phyloP scores from a whole-genome alignment of 1,140 invertebrate genomes.

The Spodoptera litura region DNA sequence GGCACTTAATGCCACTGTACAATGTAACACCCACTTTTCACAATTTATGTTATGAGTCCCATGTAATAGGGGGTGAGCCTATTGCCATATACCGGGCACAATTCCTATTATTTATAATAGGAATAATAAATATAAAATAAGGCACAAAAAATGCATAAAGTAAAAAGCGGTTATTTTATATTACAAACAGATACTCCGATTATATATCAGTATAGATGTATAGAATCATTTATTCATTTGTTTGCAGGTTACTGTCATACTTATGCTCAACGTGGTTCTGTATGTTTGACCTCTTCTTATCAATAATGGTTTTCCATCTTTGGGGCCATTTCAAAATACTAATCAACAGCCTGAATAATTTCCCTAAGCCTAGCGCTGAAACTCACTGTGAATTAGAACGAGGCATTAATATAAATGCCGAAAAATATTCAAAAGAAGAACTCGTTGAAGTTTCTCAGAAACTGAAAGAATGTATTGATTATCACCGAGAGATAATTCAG shows the following conservation, averaged over 20 bases:
- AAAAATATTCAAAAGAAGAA: constrained; percentile 44
- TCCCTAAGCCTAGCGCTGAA: constrained; percentile 48
- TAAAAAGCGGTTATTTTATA: too few species aligned
- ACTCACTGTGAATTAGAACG: not conserved
- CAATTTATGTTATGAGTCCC: too few species aligned
- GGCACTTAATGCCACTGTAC: too few species aligned
- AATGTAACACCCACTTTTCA: too few species aligned
- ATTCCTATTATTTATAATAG: too few species aligned
- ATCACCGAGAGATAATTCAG: not conserved
- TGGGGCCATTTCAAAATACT: constrained; percentile 64
- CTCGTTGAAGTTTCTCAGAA: not conserved
- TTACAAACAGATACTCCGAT: too few species aligned
- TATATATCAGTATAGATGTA: too few species aligned
- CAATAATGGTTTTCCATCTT: constrained; percentile 54
- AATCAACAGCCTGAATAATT: constrained; percentile 48
- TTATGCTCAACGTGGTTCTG: constrained; percentile 48
- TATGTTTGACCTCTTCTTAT: constrained; percentile 53
- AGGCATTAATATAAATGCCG: not conserved
- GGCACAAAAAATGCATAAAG: too few species aligned
- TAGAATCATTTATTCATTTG: not conserved
- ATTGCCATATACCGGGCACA: too few species aligned
- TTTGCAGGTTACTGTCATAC: constrained; percentile 20
- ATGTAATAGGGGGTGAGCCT: too few species aligned
- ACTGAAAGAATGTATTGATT: constrained; percentile 34
- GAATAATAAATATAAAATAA: too few species aligned